phyloP scores from a whole-genome alignment of 2,797 vertebrate genomes.

The Chanos chanos region DNA sequence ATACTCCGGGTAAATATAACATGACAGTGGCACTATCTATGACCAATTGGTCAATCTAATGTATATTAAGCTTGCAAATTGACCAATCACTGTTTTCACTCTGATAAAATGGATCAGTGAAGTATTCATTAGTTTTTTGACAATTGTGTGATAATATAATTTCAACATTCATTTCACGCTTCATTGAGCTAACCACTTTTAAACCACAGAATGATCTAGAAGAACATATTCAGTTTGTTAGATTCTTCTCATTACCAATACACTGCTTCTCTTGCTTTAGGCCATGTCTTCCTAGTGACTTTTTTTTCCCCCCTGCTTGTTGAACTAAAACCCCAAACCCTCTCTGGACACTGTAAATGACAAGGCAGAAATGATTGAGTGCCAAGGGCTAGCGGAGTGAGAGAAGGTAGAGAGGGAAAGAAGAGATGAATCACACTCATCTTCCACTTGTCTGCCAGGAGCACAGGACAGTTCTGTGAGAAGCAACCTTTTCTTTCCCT shows the following conservation, averaged over 20 bases:
- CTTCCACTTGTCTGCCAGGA: conserved; percentile 27
- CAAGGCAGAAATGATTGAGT: neutral
- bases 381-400: conserved; percentile 5
- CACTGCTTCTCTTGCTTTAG: no score
- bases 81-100: neutral
- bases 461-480: conserved; percentile 4
- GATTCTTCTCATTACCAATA: no score
- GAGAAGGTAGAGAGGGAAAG: conserved; percentile 28
- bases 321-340: conserved; percentile 8
- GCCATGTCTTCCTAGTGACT: no score
- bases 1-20: neutral
- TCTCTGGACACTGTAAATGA: conserved; percentile 20
- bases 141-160: neutral
- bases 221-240: no score
- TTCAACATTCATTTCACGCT: neutral
- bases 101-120: conserved; percentile 1
- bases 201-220: no score
- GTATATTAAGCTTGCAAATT: neutral
- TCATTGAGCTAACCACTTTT: no score
- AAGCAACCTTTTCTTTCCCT: conserved; percentile 3
- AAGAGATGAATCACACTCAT: conserved; percentile 18
- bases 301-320: no score
- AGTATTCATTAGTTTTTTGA: neutral
- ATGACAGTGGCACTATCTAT: neutral
- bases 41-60: neutral